Evolutionary conservation across 2,888 invertebrate species (phyloP).

Genomic region (Cistogaster globosa): DNA sequence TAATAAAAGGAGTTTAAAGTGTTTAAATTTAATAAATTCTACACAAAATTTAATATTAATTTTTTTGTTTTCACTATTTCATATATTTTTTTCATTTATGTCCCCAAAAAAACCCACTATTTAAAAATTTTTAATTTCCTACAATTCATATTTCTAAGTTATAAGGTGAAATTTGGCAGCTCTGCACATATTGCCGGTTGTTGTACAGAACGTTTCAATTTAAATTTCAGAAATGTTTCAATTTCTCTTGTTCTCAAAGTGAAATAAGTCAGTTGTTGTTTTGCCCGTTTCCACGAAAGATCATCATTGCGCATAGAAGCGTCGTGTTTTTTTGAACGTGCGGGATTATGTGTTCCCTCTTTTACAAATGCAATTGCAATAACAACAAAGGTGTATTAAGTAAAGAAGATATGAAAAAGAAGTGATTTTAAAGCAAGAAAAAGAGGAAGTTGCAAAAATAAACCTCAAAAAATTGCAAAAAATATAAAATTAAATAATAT

Average conservation of each 20-base stretch:
- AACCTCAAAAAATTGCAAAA: constrained; percentile 25
- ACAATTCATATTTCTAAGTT: too few species aligned
- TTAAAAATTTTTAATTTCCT: too few species aligned
- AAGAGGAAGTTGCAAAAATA: constrained; percentile 57
- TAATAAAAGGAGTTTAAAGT: too few species aligned
- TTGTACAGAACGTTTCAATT: neutral
- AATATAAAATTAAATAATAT: constrained; percentile 19
- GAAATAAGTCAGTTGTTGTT: constrained; percentile 64
- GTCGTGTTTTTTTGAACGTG: constrained; percentile 38
- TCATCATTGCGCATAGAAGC: neutral
- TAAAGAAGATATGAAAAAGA: constrained; percentile 43
- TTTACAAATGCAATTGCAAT: constrained; percentile 62
- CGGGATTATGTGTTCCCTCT: constrained; percentile 55
- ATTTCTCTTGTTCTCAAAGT: neutral
- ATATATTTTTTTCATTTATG: too few species aligned
- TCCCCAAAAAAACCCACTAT: too few species aligned
- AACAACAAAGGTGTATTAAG: constrained; percentile 60
- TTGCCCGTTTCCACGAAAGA: constrained; percentile 54
- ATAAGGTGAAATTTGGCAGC: too few species aligned
- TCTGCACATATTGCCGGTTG: constrained; percentile 23
- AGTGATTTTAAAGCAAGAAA: constrained; percentile 37
- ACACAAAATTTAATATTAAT: too few species aligned
- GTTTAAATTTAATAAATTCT: too few species aligned
- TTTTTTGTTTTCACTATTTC: too few species aligned
- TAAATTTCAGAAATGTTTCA: constrained; percentile 19